phyloP scores from a whole-genome alignment of 2,888 invertebrate species.

The Nymphalis c-album region DNA sequence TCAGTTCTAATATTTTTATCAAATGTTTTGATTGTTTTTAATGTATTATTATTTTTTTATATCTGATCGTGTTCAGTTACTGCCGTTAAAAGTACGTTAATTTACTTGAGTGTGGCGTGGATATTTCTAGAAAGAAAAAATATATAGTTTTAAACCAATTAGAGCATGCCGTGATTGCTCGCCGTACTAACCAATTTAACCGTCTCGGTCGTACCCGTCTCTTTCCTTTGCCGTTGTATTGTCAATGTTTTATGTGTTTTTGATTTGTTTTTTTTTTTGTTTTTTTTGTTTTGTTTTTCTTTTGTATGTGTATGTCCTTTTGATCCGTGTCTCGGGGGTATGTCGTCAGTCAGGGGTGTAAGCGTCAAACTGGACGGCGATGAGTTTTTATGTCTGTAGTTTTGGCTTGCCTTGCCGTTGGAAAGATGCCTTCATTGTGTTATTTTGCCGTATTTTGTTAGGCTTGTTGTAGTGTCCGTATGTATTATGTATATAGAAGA shows the following conservation, averaged over 20 bases:
- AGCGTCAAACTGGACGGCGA: conserved; percentile 68
- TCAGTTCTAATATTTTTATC: conserved; percentile 41
- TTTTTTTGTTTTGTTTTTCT: conserved; percentile 51
- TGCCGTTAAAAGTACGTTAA: conserved; percentile 66
- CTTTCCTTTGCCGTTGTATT: conserved; percentile 76
- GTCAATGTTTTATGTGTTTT: conserved; percentile 43
- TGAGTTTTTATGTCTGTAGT: conserved; percentile 56
- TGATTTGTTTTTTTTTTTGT: conserved; percentile 54
- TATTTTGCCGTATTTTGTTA: conserved; percentile 73
- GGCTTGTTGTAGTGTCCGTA: conserved; percentile 76
- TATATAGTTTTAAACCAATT: conserved; percentile 47
- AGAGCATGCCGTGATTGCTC: conserved; percentile 74
- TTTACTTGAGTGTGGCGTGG: conserved; percentile 77
- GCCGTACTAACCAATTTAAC: conserved; percentile 63
- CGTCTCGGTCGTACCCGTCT: conserved; percentile 60
- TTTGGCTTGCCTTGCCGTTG: conserved; percentile 69
- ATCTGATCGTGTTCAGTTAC: conserved; percentile 70
- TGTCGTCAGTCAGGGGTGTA: conserved; percentile 64
- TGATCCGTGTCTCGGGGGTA: conserved; percentile 64
- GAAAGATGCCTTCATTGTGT: conserved; percentile 69
- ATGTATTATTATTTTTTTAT: conserved; percentile 53
- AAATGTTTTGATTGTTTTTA: conserved; percentile 52
- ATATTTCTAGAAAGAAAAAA: conserved; percentile 61
- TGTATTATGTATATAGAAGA: conserved; percentile 63
- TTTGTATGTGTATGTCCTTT: conserved; percentile 70